Percentiles rank a stretch among this genome's conserved stretches.
These are phyloP conservation scores for Strongylocentrotus purpuratus DNA, from an alignment of 35 echinoderm and acorn worm species.

Conservation along the genomic window DNA sequence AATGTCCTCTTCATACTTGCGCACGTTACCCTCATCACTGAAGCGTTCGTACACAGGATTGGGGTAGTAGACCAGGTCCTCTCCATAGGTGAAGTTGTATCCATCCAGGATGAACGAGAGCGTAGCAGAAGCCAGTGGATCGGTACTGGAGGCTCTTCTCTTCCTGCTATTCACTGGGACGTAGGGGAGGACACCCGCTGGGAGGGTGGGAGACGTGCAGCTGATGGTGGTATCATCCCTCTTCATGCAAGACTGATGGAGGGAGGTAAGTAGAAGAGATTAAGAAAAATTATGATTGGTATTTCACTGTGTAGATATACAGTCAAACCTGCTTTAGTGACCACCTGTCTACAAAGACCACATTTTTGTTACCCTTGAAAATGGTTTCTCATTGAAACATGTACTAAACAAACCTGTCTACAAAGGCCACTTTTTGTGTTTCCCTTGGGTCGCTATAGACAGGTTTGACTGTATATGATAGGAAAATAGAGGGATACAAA, in stretches of 20 bases:
- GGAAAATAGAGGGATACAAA: neutral
- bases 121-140: neutral
- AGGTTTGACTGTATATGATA: too few species aligned
- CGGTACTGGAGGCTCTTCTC: neutral
- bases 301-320: too few species aligned
- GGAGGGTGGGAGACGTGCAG: slow-evolving; percentile 18
- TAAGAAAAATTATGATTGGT: neutral
- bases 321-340: too few species aligned
- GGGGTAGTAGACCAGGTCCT: neutral
- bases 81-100: neutral
- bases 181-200: neutral
- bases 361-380: too few species aligned
- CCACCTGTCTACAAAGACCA: too few species aligned
- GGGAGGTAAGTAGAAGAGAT: neutral
- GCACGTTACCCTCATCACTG: neutral
- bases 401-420: too few species aligned
- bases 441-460: too few species aligned
- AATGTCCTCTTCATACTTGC: neutral
- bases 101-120: slow-evolving; percentile 27
- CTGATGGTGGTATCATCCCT: neutral
- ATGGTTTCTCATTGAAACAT: too few species aligned
- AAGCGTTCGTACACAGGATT: slow-evolving; percentile 32
- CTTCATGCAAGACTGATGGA: neutral
- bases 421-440: too few species aligned
- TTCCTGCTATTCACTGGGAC: neutral